A percentile compares a stretch with the other conserved stretches of the same genome.
Evolutionary conservation across 2,888 invertebrate species (phyloP).

Genomic region (Patella ulyssiponensis): DNA sequence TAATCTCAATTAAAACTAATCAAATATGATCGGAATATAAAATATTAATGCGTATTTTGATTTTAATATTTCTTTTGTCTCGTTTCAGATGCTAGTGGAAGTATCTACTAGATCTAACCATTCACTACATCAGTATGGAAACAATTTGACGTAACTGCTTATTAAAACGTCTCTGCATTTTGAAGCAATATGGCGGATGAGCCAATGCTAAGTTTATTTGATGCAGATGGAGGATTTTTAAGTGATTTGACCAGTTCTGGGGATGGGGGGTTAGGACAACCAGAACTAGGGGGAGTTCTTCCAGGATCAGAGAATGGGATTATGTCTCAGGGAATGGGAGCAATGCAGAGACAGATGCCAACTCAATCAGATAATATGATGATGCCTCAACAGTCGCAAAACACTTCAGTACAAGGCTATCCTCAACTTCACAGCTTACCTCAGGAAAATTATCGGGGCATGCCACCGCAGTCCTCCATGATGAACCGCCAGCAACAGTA

Average conservation of each 20-base stretch:
- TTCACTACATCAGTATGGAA: conserved; percentile 4
- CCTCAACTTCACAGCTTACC: conserved; percentile 24
- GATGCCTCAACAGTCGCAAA: conserved; percentile 42
- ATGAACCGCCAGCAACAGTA: conserved; percentile 30
- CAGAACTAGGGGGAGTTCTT: conserved; percentile 32
- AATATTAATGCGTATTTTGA: background rate
- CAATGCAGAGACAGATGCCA: conserved; percentile 27
- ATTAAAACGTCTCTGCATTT: background rate
- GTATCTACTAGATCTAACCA: conserved; percentile 30
- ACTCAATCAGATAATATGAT: conserved; percentile 25
- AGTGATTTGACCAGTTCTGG: conserved; percentile 56
- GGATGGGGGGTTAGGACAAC: conserved; percentile 26
- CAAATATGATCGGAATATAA: no score
- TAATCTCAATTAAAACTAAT: no score
- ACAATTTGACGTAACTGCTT: background rate
- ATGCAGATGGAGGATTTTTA: conserved; percentile 58
- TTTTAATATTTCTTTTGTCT: background rate
- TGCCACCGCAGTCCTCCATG: conserved; percentile 27
- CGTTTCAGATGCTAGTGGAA: conserved; percentile 26
- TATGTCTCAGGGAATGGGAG: conserved; percentile 33
- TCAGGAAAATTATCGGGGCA: conserved; percentile 29
- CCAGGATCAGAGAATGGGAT: conserved; percentile 34
- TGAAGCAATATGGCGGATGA: conserved; percentile 54
- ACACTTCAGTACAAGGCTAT: conserved; percentile 30
- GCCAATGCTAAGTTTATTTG: conserved; percentile 62